These are phyloP conservation scores for Megatriorchis doriae DNA, from an alignment of 2,113 vertebrate species.

Conservation along the genomic window DNA sequence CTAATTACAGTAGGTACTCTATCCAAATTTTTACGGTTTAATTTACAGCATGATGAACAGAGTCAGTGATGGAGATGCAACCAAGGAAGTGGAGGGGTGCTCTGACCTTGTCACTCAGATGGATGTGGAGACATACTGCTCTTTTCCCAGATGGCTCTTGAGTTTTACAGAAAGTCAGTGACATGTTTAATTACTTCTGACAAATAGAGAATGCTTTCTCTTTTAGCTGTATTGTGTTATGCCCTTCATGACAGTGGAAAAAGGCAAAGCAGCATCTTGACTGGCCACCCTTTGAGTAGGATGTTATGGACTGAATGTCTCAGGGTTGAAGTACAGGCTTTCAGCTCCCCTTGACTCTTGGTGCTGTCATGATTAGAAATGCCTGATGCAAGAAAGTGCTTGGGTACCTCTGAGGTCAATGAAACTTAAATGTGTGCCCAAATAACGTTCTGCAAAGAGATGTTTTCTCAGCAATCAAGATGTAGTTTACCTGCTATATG, in stretches of 20 bases:
- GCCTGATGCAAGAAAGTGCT: neutral
- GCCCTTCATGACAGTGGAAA: neutral
- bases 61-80: slow-evolving; percentile 47
- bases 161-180: slow-evolving; percentile 54
- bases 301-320: neutral
- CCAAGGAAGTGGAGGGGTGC: slow-evolving; percentile 28
- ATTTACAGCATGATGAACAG: slow-evolving; percentile 65
- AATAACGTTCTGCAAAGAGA: neutral
- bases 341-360: neutral
- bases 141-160: slow-evolving; percentile 66
- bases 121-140: slow-evolving; percentile 42
- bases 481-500: neutral
- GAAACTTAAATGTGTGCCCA: neutral
- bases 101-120: slow-evolving; percentile 68
- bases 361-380: neutral
- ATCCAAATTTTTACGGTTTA: slow-evolving; percentile 60
- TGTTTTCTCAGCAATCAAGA: slow-evolving; percentile 3
- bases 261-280: neutral
- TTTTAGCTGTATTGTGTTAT: slow-evolving; percentile 22
- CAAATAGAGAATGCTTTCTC: slow-evolving; percentile 55
- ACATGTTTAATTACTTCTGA: slow-evolving; percentile 72
- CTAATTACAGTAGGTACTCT: slow-evolving; percentile 59
- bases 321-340: neutral
- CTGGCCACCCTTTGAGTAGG: neutral
- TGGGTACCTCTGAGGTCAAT: neutral